phyloP scores from a whole-genome alignment of 2,888 invertebrate genomes.

The Tachina fera region DNA sequence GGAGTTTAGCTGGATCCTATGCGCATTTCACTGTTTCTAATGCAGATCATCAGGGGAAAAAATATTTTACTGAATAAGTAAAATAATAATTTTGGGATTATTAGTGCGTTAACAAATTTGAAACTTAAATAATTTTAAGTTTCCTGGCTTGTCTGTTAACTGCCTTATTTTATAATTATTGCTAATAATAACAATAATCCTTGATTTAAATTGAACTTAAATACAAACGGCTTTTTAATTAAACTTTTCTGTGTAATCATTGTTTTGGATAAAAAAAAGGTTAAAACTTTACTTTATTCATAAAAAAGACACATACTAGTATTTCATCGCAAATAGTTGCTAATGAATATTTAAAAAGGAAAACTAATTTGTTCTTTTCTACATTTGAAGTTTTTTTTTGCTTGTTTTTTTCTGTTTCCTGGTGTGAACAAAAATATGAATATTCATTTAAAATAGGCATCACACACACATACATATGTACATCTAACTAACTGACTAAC shows the following conservation, averaged over 20 bases:
- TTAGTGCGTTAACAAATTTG: no score
- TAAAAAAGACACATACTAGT: conserved; percentile 1
- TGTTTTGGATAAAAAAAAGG: background rate
- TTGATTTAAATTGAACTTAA: no score
- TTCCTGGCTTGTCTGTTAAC: no score
- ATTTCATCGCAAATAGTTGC: conserved; percentile 27
- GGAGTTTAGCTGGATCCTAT: no score
- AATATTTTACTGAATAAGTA: no score
- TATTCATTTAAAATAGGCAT: conserved; percentile 57
- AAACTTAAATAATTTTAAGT: no score
- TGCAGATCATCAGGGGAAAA: no score
- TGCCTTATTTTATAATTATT: no score
- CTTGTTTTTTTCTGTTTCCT: conserved; percentile 19
- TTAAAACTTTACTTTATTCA: background rate
- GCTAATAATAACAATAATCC: no score
- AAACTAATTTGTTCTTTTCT: conserved; percentile 48
- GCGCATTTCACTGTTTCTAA: no score
- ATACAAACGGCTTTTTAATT: background rate
- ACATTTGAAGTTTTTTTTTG: conserved; percentile 33
- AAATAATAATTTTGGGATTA: no score
- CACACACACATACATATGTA: background rate
- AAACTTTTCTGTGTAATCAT: background rate
- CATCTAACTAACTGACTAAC: conserved; percentile 1
- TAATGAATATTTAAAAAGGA: conserved; percentile 50
- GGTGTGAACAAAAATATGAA: conserved; percentile 62